Base-by-base conservation (phyloP, 1,140 invertebrate species). In the Temnothorax curvispinosus region DNA sequence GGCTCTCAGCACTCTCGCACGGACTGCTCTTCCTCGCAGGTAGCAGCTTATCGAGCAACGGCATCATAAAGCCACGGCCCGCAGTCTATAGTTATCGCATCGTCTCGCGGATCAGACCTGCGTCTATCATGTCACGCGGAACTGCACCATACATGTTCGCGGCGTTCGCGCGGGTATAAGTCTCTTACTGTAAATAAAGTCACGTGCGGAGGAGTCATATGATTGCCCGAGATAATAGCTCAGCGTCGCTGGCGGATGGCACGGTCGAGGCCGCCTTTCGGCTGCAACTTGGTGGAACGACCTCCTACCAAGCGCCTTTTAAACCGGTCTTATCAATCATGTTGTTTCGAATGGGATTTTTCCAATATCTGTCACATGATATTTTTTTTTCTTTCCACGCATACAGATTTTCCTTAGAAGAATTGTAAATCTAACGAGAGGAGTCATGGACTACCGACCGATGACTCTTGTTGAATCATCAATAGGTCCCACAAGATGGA, bases 191-290 rank as follows among this genome's bases (percentile, higher is more conserved):
- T 95, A 96, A 96, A 96, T 95, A 96, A 96, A 96, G 95, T 96
- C 96, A 96, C 96, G 96, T 96, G 96, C 95, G 91, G 89, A 87
- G 67, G 88, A 96, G 96, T 96, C 96, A 96, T 96, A 96, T 96
- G 96, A 96, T 96, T 92, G 93, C 75, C 85, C 91, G 89, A 93
- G 92, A 93, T 92, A 89, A 92, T 90, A 81, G 54, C 91, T 72
- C 85, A 77, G 65, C 88, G 72, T 87, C 87, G 87, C 41, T 72
- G 69, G 18, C n/a, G 32, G 27, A 74, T 65, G 21, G 44, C 78
- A 58, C 3, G 41, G 27, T 47, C 80, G 67, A 72, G 80, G 67
- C 50, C 52, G 52, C 52, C 21, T 75, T 15, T 27, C 8, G 32
- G 32, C n/a, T 41, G 41, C 56, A 47, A 11, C 54, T 44, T 62